Base-by-base conservation (phyloP, 92 coral and sea anemone species). In the Epizoanthus fatuus region DNA sequence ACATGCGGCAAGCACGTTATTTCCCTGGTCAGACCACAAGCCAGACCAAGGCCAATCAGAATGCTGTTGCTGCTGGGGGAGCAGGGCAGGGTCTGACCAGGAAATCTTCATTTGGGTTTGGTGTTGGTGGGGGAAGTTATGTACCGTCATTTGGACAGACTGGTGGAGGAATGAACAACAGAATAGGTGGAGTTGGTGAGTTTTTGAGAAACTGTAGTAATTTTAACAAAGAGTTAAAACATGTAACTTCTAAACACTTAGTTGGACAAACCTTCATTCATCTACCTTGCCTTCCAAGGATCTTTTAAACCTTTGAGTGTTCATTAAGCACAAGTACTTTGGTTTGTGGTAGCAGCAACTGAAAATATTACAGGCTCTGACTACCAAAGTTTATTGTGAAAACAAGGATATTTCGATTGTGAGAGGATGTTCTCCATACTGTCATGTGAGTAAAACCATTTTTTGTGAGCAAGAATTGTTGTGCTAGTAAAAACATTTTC, bases 1-100 rank as follows among this genome's bases (percentile, higher is more conserved):
- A 96, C 69, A 74, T 95, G 92, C 93, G 93, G 72, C 99, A 96
- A 75, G 99, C 99, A 17, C 92, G 99, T 58, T 96, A 96, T 69
- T 95, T 95, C 29, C 94, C 94, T 13, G 99, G 99, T 37, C 98
- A 96, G 78, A 89, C 92, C n/a, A 92, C 91, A 25, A 84, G 54
- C 25, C 91, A 86, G n/a, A 62, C 88, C n/a, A 92, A 89, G 35
- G 77, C 80, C 19, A 90, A 74, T 58, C 79, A 74, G 9, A 64
- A 57, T 47, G 63, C 83, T 81, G 47, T 87, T 53, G 86, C 93
- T 29, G 84, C 83, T 45, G 94, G 89, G 17, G 76, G 82, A 2
- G 89, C 93, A 10, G 92, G 96, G 53, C 53, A 49, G 53, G 69
- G 81, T 19, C 42, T 70, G 17, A 51, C 69, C 6, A 90, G 95